Evolutionary conservation across 2,888 invertebrate genomes (phyloP).

Genomic region (Apomyelois bistriatella): DNA sequence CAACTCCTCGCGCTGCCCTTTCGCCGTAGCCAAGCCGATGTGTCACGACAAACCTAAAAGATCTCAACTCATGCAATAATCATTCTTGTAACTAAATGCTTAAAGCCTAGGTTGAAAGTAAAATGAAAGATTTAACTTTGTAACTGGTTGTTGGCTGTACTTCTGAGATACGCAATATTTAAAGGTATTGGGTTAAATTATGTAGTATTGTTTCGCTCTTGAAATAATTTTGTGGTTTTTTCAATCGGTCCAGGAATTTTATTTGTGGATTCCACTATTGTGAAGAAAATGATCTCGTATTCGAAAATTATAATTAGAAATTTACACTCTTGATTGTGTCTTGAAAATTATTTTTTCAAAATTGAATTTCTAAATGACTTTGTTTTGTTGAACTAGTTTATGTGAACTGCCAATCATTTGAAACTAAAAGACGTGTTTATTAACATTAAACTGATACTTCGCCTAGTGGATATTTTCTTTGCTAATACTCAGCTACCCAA

Average conservation of each 20-base stretch:
- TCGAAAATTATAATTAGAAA: too few relatives aligned
- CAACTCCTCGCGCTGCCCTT: constrained; percentile 2
- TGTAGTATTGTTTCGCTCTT: constrained; percentile 10
- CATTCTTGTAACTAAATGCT: not conserved
- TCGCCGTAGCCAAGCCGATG: constrained; percentile 7
- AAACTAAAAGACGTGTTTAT: too few relatives aligned
- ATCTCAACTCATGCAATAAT: not conserved
- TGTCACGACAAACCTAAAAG: constrained; percentile 13
- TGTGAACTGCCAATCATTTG: too few relatives aligned
- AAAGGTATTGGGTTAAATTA: not conserved
- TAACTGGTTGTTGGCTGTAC: constrained; percentile 3
- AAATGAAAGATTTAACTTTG: not conserved
- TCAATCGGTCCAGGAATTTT: not conserved
- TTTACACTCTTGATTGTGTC: too few relatives aligned
- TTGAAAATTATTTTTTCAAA: too few relatives aligned
- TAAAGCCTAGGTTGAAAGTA: not conserved
- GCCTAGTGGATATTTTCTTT: too few relatives aligned
- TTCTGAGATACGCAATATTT: constrained; percentile 7
- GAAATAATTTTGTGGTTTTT: constrained; percentile 9
- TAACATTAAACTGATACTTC: too few relatives aligned
- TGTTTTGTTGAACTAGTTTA: too few relatives aligned
- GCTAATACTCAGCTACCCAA: too few relatives aligned
- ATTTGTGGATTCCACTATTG: too few relatives aligned
- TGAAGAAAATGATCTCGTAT: too few relatives aligned
- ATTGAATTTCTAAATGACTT: too few relatives aligned